These are phyloP conservation scores for Axea sp. DNA, from an alignment of 2,888 invertebrate species.

Conservation along the genomic window DNA sequence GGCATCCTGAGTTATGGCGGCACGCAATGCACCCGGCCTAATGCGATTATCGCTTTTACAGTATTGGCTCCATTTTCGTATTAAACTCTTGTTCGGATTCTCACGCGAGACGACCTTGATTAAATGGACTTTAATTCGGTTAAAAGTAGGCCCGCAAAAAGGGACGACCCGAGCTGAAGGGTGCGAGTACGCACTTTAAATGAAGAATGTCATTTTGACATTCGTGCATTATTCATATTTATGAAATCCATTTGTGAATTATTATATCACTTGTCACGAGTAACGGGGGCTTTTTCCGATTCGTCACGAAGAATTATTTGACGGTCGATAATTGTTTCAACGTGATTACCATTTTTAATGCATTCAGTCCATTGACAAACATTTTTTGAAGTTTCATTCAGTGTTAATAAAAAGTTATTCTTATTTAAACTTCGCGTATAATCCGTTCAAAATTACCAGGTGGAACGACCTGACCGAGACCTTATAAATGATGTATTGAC, in stretches of 20 bases:
- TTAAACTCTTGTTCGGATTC: slow-evolving; percentile 56
- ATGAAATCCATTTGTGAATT: slow-evolving; percentile 41
- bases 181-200: slow-evolving; percentile 15
- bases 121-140: slow-evolving; percentile 73
- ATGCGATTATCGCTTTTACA: slow-evolving; percentile 64
- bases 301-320: too few species aligned
- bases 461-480: too few species aligned
- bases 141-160: slow-evolving; percentile 64
- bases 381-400: too few species aligned
- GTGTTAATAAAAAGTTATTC: too few species aligned
- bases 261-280: slow-evolving; percentile 40
- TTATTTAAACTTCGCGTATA: too few species aligned
- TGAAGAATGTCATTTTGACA: slow-evolving; percentile 38
- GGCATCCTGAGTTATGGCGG: slow-evolving; percentile 59
- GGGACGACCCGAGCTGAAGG: background rate
- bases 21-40: slow-evolving; percentile 47
- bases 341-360: too few species aligned
- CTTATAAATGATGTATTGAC: too few species aligned
- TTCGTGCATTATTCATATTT: slow-evolving; percentile 46
- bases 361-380: too few species aligned
- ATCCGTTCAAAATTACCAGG: too few species aligned
- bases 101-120: slow-evolving; percentile 65
- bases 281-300: too few species aligned
- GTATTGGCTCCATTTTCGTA: slow-evolving; percentile 62
- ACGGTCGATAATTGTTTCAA: too few species aligned